Evolutionary conservation across 2,888 invertebrate species (phyloP), one percentile per base, ranked within the genome.

Genomic region (Silvanus unidentatus): DNA sequence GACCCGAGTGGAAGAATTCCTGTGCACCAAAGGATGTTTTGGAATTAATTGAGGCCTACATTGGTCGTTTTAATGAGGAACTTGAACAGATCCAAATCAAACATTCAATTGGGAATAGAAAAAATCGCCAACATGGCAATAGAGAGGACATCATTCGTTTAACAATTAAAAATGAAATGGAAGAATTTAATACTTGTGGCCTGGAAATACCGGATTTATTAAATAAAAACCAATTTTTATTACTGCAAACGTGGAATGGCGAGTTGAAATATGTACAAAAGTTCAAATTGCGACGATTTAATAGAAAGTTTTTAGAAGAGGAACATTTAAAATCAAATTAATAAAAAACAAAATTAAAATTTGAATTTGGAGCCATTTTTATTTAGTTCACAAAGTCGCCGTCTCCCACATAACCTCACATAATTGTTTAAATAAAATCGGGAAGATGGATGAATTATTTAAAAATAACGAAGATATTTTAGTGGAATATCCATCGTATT

Each of bases 111-210:
- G 85, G 86, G 0, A 79, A 82, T 44, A 79, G 88, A 41, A 83
- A 81, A 57, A 82, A 80, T 54, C 75, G 82, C 10, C 91, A 91
- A 62, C 89, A 92, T 70, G 86, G 84, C 0, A 84, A 83, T 53
- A 77, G 93, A 47, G 83, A 88, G 69, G 85, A 88, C 69, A 78
- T 86, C 8, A 84, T 93, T 37, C 81, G 80, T 58, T 81, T 90
- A 58, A 88, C 86, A 0, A 76, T 83, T 52, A 81, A 88, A 59
- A 77, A 78, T 41, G 92, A 93, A 59, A 71, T 60, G 6, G 79
- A 82, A 49, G 90, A 92, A 63, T 92, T 83, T 63, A 75, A 82
- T 47, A 80, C 81, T 0, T 85, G 85, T 61, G 92, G 92, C 16
- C 72, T 91, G 60, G 90, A 91, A 77, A 78, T 87, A 59, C 86